phyloP scores from a whole-genome alignment of 2,888 invertebrate genomes.

The Standfussiana lucernea region DNA sequence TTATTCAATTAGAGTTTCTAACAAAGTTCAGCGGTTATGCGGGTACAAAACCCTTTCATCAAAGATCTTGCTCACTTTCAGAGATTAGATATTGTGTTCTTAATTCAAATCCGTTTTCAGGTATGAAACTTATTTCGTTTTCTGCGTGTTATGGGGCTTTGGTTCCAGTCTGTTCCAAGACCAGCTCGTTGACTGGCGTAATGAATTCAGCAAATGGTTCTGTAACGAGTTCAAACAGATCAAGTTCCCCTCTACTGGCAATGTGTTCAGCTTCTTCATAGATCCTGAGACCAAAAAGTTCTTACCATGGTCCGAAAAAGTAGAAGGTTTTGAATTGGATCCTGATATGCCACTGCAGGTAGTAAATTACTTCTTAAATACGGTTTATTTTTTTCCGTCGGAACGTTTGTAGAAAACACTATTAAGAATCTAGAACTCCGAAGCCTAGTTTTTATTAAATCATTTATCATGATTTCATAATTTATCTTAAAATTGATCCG shows the following conservation, averaged over 20 bases:
- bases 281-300: slow-evolving; percentile 96
- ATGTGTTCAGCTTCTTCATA: slow-evolving; percentile 97
- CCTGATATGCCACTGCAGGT: slow-evolving; percentile 97
- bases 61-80: neutral
- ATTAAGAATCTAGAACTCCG: neutral
- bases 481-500: neutral
- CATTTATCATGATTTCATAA: neutral
- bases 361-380: neutral
- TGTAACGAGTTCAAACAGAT: slow-evolving; percentile 97
- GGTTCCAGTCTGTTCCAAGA: slow-evolving; percentile 98
- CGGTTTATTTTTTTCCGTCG: neutral
- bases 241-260: slow-evolving; percentile 95
- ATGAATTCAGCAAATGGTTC: slow-evolving; percentile 99
- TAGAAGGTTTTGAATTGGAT: slow-evolving; percentile 95
- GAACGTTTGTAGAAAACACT: neutral
- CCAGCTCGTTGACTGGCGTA: slow-evolving; percentile 97
- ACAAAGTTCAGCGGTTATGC: neutral
- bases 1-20: neutral
- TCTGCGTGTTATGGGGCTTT: slow-evolving; percentile 97
- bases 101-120: slow-evolving; percentile 71
- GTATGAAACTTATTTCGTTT: slow-evolving; percentile 98
- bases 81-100: neutral
- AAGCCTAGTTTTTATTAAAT: neutral
- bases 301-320: slow-evolving; percentile 96
- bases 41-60: neutral